Evolutionary conservation across 1,140 invertebrate genomes (phyloP), one percentile per base, ranked within the genome.

Genomic region (Rhagoletis pomonella): DNA sequence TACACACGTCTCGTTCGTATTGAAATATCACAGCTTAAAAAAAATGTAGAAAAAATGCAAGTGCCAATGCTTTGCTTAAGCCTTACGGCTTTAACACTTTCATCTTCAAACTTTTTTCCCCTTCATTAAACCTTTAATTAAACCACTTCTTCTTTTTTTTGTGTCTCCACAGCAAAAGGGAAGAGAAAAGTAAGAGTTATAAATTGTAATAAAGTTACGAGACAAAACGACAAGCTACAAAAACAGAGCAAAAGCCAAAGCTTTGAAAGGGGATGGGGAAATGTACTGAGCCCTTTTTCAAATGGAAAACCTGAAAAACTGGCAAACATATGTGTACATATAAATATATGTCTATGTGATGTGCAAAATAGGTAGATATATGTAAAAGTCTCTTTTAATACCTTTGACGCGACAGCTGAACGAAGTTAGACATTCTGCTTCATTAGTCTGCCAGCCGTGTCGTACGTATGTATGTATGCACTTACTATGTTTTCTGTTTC

Each of bases 171-270:
- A 29, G 29, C 65, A 29, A 29, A 29, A 29, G 29, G 29, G 65
- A 67, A 42, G 39, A n/a, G 6, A 67, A 67, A 67, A 67, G 65
- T 67, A 67, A 67, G 65, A 67, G 65, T 67, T 67, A 67, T 67
- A 29, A 67, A 67, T 67, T 67, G 65, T 67, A 67, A 67, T 67
- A 67, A 67, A 67, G 65, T 67, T 67, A 39, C 29, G 65, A 67
- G 65, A 67, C 65, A 19, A 67, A 39, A 2, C 6, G 65, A 29
- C 10, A 7, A 17, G 60, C 60, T 14, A 17, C 60, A 17, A 9
- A 62, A 62, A 62, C 17, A 67, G 42, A 67, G 65, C 42, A 39
- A 10, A 42, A 4, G 65, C 29, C 39, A 67, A 67, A 67, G 10
- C 65, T 67, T 67, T 67, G 65, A 67, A 67, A 67, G 29, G 12